Conservation (phyloP, 1,140 invertebrate species). For the Sogatella furcifera region DNA sequence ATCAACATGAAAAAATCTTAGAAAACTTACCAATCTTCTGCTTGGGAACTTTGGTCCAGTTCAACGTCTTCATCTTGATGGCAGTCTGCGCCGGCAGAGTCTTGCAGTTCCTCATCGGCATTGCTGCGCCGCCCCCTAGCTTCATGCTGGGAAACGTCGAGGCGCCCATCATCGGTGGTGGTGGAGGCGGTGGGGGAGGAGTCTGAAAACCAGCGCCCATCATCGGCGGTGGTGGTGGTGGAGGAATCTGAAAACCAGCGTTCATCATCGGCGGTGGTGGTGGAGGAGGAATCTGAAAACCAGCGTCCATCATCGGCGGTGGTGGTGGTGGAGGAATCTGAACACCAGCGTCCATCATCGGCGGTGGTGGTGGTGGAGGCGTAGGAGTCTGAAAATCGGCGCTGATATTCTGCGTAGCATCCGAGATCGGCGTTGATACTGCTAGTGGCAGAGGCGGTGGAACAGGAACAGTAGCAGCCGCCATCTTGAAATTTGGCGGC, state of each 20-base stretch:
- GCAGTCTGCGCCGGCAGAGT: conserved; percentile 26
- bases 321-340: conserved; percentile 16
- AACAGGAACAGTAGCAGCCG: too few relatives aligned
- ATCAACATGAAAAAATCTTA: too few relatives aligned
- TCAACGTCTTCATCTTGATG: conserved; percentile 34
- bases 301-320: too few relatives aligned
- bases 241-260: too few relatives aligned
- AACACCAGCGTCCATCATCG: neutral
- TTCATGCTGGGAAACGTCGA: conserved; percentile 13
- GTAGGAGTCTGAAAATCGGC: neutral
- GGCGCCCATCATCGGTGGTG: conserved; percentile 18
- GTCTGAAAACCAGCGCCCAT: neutral
- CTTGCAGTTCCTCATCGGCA: conserved; percentile 18
- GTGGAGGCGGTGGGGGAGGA: conserved; percentile 15
- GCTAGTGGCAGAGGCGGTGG: too few relatives aligned
- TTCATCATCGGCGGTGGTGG: too few relatives aligned
- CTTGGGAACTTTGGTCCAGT: conserved; percentile 35
- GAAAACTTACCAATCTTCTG: conserved; percentile 21
- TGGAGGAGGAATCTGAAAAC: too few relatives aligned
- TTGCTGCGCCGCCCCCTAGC: neutral
- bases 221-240: too few relatives aligned
- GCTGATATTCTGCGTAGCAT: too few relatives aligned
- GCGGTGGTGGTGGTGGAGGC: conserved; percentile 23
- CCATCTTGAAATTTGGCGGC: too few relatives aligned
- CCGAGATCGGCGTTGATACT: too few relatives aligned